Conservation (phyloP, 2,113 vertebrate species). For the Morone saxatilis region DNA sequence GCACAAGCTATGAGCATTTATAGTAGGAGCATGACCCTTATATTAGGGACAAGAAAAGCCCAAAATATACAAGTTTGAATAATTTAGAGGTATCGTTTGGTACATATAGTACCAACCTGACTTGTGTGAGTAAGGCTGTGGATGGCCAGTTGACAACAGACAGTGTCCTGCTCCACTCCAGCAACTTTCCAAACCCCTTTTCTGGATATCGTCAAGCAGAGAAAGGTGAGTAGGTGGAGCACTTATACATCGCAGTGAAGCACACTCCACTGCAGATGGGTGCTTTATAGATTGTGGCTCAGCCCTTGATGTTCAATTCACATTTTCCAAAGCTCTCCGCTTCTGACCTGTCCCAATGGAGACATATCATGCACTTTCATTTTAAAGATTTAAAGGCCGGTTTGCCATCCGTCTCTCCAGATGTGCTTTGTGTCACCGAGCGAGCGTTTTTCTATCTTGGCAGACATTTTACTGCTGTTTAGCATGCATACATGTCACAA, state of each 20-base stretch:
- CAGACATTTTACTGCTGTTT: conserved; percentile 13
- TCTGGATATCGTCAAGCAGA: conserved; percentile 35
- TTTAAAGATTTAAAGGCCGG: background rate
- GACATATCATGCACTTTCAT: conserved; percentile 10
- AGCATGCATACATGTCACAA: conserved; percentile 5
- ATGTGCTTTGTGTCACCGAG: conserved; percentile 9
- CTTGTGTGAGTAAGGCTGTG: background rate
- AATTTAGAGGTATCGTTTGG: no score
- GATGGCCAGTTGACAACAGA: background rate
- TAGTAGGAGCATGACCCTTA: no score
- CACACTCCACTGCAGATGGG: conserved; percentile 46
- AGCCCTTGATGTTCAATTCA: conserved; percentile 47
- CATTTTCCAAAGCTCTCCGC: conserved; percentile 29
- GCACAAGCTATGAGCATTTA: no score
- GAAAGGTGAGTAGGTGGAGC: conserved; percentile 31
- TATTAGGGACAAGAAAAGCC: no score
- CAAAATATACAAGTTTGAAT: no score
- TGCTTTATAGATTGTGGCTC: conserved; percentile 45
- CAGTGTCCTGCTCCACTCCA: conserved; percentile 2
- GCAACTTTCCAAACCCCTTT: conserved; percentile 14
- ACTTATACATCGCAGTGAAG: conserved; percentile 34
- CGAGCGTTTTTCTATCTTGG: background rate
- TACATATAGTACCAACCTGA: no score
- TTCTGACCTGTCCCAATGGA: conserved; percentile 13
- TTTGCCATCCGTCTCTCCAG: conserved; percentile 2